Conservation (phyloP, 2,888 invertebrate genomes). For the Noctua janthina region DNA sequence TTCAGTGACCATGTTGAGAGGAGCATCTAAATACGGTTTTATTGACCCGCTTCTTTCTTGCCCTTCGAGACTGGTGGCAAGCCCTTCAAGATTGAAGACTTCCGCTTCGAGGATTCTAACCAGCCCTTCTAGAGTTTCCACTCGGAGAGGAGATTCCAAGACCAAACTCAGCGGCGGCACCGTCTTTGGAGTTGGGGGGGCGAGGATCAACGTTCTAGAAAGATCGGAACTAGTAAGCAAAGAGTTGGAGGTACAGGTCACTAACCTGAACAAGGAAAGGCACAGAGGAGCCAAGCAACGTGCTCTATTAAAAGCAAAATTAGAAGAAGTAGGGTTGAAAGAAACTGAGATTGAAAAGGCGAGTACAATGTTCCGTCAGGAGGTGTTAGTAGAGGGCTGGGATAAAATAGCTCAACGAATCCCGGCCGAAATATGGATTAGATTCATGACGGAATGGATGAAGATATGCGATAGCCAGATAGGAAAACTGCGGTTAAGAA, state of each 20-base stretch:
- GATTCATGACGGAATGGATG: conserved; percentile 91
- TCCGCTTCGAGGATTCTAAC: conserved; percentile 63
- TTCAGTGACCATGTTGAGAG: conserved; percentile 75
- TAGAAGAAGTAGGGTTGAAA: conserved; percentile 90
- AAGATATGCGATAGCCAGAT: conserved; percentile 89
- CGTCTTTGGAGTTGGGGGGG: conserved; percentile 78
- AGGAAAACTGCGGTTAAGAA: conserved; percentile 90
- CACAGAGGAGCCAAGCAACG: conserved; percentile 79
- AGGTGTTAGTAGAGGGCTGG: conserved; percentile 88
- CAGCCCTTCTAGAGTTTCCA: conserved; percentile 76
- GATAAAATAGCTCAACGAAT: conserved; percentile 91
- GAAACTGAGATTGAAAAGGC: conserved; percentile 88
- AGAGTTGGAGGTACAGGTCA: conserved; percentile 87
- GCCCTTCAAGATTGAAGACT: not conserved
- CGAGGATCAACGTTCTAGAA: conserved; percentile 88
- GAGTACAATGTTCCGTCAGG: conserved; percentile 85
- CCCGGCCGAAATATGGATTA: conserved; percentile 91
- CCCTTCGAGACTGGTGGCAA: conserved; percentile 52
- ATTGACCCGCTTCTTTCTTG: conserved; percentile 69
- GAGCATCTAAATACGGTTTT: conserved; percentile 75
- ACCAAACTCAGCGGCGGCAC: conserved; percentile 80
- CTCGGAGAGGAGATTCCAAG: conserved; percentile 81
- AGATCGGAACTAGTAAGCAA: conserved; percentile 86
- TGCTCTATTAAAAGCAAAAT: conserved; percentile 85
- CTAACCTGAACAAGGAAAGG: conserved; percentile 75